Conservation (phyloP, 1,140 invertebrate genomes). For the Andricus grossulariae region DNA sequence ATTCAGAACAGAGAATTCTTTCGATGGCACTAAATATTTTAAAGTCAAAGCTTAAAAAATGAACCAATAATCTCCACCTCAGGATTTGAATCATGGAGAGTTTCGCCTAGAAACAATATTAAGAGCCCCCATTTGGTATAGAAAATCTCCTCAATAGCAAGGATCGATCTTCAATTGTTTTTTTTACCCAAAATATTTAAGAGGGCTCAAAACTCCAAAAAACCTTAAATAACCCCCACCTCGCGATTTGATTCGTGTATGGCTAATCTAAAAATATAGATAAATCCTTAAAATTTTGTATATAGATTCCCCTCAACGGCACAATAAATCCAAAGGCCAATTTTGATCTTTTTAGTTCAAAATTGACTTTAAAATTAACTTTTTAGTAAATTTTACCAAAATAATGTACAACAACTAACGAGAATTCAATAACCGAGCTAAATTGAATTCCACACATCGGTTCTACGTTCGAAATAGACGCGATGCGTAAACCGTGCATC, state of each 20-base stretch:
- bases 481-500: conserved; percentile 58
- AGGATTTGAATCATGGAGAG: no score
- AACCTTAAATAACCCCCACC: background rate
- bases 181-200: background rate
- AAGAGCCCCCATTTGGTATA: no score
- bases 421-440: background rate
- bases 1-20: no score
- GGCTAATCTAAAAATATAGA: background rate
- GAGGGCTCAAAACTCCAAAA: background rate
- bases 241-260: background rate
- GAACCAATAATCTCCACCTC: no score
- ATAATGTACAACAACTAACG: no score
- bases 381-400: no score
- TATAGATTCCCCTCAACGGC: background rate
- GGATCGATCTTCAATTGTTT: background rate
- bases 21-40: no score
- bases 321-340: background rate
- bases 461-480: conserved; percentile 44
- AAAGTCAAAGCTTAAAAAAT: no score
- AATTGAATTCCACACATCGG: background rate
- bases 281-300: background rate
- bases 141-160: no score
- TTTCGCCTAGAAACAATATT: no score
- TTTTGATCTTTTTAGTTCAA: no score
- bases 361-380: no score